Evolutionary conservation across 1,140 invertebrate species (phyloP).

Genomic region (Leptinotarsa undecemlineata): DNA sequence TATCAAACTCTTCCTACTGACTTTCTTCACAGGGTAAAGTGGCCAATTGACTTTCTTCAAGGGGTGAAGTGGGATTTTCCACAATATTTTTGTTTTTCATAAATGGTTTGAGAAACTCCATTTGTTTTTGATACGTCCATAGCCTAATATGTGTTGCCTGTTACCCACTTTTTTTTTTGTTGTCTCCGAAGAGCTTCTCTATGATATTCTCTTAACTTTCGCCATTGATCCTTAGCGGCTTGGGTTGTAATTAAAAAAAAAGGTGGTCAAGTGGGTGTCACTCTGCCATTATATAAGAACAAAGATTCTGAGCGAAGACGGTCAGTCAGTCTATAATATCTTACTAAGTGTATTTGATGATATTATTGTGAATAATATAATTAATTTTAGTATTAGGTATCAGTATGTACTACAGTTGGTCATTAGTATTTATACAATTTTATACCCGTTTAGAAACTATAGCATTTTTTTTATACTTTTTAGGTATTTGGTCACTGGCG

Average conservation of each 20-base stretch:
- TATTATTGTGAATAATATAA: background rate
- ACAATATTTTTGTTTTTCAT: conserved; percentile 18
- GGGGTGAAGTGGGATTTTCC: background rate
- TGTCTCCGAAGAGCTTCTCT: conserved; percentile 18
- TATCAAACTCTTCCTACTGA: background rate
- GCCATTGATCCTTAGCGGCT: conserved; percentile 8
- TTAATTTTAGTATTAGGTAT: background rate
- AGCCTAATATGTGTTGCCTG: conserved; percentile 2
- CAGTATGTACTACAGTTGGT: background rate
- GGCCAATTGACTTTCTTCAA: background rate
- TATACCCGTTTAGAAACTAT: background rate
- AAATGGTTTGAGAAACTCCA: conserved; percentile 11
- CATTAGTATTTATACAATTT: background rate
- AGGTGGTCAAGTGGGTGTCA: background rate
- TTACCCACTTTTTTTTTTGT: conserved; percentile 14
- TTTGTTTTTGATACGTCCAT: conserved; percentile 17
- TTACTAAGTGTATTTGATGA: too few species aligned
- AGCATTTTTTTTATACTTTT: conserved; percentile 13
- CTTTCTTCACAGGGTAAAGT: background rate
- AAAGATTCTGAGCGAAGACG: too few species aligned
- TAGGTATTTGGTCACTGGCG: conserved; percentile 31
- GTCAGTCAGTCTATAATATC: too few species aligned
- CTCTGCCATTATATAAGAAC: too few species aligned
- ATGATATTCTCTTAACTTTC: background rate
- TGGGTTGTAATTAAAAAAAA: background rate